Conservation (phyloP, 2,113 vertebrate genomes). For the Limnothrissa miodon region DNA sequence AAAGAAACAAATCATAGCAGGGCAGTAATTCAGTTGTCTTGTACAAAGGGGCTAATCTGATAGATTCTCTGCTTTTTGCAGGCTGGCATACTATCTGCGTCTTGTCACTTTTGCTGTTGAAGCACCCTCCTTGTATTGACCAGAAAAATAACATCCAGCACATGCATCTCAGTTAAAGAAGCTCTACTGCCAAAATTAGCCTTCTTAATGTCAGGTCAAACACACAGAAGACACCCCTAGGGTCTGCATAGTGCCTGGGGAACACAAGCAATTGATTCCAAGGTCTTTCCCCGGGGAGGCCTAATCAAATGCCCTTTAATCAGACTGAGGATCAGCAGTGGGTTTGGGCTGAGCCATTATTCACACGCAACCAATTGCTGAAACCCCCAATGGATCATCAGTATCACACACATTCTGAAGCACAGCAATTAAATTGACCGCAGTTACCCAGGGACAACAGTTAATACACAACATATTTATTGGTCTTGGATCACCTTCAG, state of each 20-base stretch:
- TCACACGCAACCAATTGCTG: not conserved
- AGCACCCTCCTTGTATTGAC: not conserved
- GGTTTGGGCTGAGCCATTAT: not conserved
- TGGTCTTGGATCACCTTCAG: not conserved
- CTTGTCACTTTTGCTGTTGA: not conserved
- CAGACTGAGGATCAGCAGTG: not conserved
- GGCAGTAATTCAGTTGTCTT: no score
- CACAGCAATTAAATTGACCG: constrained; percentile 1
- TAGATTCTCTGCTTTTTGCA: no score
- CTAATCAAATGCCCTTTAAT: constrained; percentile 16
- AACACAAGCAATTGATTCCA: constrained; percentile 14
- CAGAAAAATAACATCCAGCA: not conserved
- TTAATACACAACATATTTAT: constrained; percentile 2
- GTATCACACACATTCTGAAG: not conserved
- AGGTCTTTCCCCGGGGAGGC: not conserved
- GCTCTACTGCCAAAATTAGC: not conserved
- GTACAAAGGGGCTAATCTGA: no score
- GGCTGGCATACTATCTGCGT: not conserved
- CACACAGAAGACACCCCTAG: not conserved
- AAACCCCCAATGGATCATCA: not conserved
- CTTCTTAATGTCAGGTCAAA: not conserved
- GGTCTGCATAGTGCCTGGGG: not conserved
- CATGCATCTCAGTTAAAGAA: not conserved
- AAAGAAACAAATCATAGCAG: no score
- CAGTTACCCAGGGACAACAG: not conserved